Evolutionary conservation across 53 echinoderm and acorn worm species (phyloP).

Genomic region (Holothuria leucospilota): DNA sequence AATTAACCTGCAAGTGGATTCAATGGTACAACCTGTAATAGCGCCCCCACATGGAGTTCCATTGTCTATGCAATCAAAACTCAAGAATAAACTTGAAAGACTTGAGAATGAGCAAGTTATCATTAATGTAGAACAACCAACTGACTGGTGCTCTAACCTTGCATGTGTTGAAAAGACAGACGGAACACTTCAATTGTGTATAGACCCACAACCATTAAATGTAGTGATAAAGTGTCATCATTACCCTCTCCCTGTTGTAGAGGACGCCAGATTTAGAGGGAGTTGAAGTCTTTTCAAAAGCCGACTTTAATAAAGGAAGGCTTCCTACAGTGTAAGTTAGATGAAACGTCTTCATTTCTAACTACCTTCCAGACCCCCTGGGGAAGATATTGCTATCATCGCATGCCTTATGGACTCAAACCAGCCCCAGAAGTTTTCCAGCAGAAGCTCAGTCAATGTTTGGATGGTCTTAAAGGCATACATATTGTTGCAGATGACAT

Average conservation of each 20-base stretch:
- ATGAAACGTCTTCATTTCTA: slow-evolving; percentile 43
- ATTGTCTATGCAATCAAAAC: slow-evolving; percentile 29
- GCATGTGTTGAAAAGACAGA: slow-evolving; percentile 10
- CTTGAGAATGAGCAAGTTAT: slow-evolving; percentile 26
- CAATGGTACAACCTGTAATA: slow-evolving; percentile 47
- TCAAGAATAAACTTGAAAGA: slow-evolving; percentile 41
- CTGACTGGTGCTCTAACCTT: background rate
- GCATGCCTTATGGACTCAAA: slow-evolving; percentile 67
- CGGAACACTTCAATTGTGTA: slow-evolving; percentile 27
- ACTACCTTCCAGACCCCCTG: slow-evolving; percentile 71
- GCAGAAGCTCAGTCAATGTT: slow-evolving; percentile 59
- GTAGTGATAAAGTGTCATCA: background rate
- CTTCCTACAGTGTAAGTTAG: slow-evolving; percentile 52
- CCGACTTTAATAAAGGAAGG: slow-evolving; percentile 29
- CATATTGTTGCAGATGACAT: slow-evolving; percentile 67
- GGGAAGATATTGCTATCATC: slow-evolving; percentile 59
- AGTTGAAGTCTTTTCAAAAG: slow-evolving; percentile 26
- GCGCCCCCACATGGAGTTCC: slow-evolving; percentile 60
- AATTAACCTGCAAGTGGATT: slow-evolving; percentile 58
- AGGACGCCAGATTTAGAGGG: too few species aligned
- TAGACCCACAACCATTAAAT: slow-evolving; percentile 34
- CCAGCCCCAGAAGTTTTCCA: slow-evolving; percentile 62
- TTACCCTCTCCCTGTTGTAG: slow-evolving; percentile 1
- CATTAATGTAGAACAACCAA: slow-evolving; percentile 1
- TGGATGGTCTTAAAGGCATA: slow-evolving; percentile 61